Evolutionary conservation across 35 echinoderm and acorn worm species (phyloP).

Genomic region (Lytechinus pictus): DNA sequence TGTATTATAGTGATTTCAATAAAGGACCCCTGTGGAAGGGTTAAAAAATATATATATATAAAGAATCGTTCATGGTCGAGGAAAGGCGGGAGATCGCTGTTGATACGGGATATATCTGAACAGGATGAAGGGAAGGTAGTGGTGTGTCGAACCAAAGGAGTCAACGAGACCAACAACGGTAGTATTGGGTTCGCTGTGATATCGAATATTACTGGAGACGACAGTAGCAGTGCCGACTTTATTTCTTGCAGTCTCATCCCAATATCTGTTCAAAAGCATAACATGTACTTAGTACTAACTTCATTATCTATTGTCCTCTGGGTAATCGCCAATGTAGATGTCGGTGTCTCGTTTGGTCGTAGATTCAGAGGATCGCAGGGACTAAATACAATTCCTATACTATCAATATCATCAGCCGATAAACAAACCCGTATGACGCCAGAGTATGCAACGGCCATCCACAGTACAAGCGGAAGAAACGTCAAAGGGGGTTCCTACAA

Average conservation of each 20-base stretch:
- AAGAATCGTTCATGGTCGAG: not conserved
- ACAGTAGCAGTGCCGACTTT: not conserved
- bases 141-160: not conserved
- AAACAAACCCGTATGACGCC: not conserved
- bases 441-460: not conserved
- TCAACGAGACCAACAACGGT: not conserved
- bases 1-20: too few relatives aligned
- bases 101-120: not conserved
- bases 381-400: not conserved
- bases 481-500: not conserved
- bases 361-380: not conserved
- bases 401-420: not conserved
- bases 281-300: not conserved
- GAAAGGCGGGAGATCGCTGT: not conserved
- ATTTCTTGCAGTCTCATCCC: not conserved
- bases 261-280: not conserved
- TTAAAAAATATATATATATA: too few relatives aligned
- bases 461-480: not conserved
- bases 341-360: not conserved
- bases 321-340: not conserved
- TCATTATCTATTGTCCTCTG: not conserved
- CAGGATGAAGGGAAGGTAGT: not conserved
- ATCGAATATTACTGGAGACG: not conserved
- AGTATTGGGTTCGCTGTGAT: not conserved
- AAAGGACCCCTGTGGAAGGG: too few relatives aligned